Evolutionary conservation across 2,888 invertebrate species (phyloP).

Genomic region (Drosophila nr. perissopoda): DNA sequence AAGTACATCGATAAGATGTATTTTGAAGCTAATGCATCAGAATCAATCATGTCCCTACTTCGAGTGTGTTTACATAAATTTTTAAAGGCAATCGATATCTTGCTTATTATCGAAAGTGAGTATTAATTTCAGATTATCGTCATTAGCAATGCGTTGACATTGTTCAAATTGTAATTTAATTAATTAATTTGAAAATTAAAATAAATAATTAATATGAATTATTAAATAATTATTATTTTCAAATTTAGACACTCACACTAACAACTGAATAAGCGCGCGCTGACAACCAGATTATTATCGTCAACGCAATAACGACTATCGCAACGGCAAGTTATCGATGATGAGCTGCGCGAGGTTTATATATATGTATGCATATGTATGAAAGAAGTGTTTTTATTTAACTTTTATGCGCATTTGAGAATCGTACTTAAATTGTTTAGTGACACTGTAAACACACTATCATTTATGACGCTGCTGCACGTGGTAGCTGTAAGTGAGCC

Average conservation of each 20-base stretch:
- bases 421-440: constrained; percentile 7
- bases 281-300: constrained; percentile 22
- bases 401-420: constrained; percentile 46
- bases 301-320: constrained; percentile 10
- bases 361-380: constrained; percentile 41
- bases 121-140: neutral
- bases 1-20: neutral
- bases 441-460: constrained; percentile 28
- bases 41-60: neutral
- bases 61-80: neutral
- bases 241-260: too few relatives aligned
- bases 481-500: constrained; percentile 33
- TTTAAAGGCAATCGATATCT: neutral
- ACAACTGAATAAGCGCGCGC: constrained; percentile 14
- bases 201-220: too few relatives aligned
- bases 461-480: constrained; percentile 21
- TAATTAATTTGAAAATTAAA: neutral
- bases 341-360: constrained; percentile 52
- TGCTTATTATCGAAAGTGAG: neutral
- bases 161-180: neutral
- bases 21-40: neutral
- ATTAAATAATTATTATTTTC: neutral
- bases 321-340: constrained; percentile 61
- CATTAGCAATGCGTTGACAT: constrained; percentile 14
- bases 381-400: constrained; percentile 67